Conservation (phyloP, 2,113 vertebrate species). For the Ovis canadensis region DNA sequence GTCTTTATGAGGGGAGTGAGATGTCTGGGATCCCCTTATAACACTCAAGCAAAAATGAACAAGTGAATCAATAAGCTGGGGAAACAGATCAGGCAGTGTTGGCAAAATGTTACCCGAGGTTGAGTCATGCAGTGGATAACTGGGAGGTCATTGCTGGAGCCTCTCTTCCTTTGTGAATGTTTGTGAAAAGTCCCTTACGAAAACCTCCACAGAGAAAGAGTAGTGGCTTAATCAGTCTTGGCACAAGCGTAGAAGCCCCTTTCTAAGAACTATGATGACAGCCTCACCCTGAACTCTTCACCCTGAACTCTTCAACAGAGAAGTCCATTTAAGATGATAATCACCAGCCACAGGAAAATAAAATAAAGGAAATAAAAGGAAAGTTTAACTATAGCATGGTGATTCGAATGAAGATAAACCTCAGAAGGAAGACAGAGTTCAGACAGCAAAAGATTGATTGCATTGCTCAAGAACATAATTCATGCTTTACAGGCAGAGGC, state of each 20-base stretch:
- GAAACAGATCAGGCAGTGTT: not conserved
- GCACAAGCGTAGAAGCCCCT: not conserved
- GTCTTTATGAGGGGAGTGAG: not conserved
- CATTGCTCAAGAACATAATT: not conserved
- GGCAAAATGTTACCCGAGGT: not conserved
- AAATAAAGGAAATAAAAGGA: too few species aligned
- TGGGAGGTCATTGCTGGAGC: not conserved
- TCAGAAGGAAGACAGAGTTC: not conserved
- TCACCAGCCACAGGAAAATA: not conserved
- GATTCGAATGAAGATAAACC: conserved; percentile 24
- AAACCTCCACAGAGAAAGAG: not conserved
- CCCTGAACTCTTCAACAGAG: not conserved
- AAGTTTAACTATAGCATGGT: not conserved
- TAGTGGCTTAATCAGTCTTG: not conserved
- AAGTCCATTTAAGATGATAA: not conserved
- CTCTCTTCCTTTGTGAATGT: not conserved
- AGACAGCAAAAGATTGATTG: not conserved
- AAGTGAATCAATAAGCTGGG: not conserved
- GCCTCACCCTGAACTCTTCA: not conserved
- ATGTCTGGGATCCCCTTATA: not conserved
- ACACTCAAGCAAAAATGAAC: not conserved
- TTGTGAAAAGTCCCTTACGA: not conserved
- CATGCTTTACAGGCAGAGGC: not conserved
- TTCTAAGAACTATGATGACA: not conserved
- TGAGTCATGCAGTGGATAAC: not conserved